These are phyloP conservation scores for Lepidurus couesii DNA, from an alignment of 1,140 invertebrate genomes.

Conservation along the genomic window DNA sequence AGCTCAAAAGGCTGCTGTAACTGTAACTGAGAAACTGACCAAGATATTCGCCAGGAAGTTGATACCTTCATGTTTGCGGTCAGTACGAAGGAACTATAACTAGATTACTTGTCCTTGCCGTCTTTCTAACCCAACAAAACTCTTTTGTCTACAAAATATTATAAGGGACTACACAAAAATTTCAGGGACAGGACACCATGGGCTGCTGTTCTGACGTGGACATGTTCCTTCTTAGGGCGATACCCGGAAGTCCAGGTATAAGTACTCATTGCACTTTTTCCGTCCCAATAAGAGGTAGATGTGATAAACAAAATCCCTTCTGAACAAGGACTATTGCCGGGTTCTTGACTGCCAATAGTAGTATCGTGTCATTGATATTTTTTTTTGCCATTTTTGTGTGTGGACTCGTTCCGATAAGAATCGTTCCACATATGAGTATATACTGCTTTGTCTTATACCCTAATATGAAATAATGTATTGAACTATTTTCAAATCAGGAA, in stretches of 20 bases:
- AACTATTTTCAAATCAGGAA: slow-evolving; percentile 45
- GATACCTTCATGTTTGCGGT: slow-evolving; percentile 94
- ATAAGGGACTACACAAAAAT: neutral
- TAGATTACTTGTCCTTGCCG: neutral
- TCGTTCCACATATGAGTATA: neutral
- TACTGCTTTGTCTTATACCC: neutral
- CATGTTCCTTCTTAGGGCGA: neutral
- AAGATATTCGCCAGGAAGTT: slow-evolving; percentile 87
- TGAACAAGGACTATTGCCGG: too few species aligned
- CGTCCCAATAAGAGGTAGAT: neutral
- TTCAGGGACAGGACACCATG: slow-evolving; percentile 47
- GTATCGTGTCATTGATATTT: too few species aligned
- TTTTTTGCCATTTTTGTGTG: too few species aligned
- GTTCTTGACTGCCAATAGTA: too few species aligned
- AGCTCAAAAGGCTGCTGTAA: slow-evolving; percentile 65
- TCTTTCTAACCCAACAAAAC: neutral
- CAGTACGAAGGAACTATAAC: slow-evolving; percentile 37
- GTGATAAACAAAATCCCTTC: too few species aligned
- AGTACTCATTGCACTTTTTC: neutral
- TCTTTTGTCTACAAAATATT: neutral
- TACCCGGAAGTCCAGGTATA: slow-evolving; percentile 43
- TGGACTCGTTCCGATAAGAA: neutral
- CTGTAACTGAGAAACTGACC: slow-evolving; percentile 76
- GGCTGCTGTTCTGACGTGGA: slow-evolving; percentile 14
- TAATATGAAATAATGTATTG: neutral